A percentile compares a stretch with the other conserved stretches of the same genome.
phyloP scores from a whole-genome alignment of 92 coral and sea anemone species.

The Heteractis magnifica region DNA sequence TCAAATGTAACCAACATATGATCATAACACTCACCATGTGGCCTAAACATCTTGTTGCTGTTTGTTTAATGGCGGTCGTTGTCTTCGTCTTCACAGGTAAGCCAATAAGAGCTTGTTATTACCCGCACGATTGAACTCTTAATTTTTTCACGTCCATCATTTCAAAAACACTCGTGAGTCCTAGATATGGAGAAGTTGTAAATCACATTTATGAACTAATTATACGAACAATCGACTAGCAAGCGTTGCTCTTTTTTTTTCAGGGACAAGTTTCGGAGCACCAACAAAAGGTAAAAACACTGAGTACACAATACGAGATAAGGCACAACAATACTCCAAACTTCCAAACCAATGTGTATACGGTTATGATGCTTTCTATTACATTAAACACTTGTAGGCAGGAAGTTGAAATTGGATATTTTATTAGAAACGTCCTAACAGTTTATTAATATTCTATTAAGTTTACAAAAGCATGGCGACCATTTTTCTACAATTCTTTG shows the following conservation, averaged over 20 bases:
- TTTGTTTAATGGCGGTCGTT: neutral
- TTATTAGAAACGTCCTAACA: no score
- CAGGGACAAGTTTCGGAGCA: conserved; percentile 5
- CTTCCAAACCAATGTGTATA: no score
- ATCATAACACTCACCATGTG: neutral
- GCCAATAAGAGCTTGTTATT: neutral
- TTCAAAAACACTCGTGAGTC: no score
- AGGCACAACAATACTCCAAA: neutral
- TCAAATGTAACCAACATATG: neutral
- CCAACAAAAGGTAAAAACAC: conserved; percentile 16
- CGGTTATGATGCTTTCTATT: no score
- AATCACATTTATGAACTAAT: neutral
- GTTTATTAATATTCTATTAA: no score
- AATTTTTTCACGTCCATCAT: no score
- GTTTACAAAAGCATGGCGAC: no score
- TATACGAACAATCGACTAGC: neutral
- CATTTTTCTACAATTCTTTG: no score
- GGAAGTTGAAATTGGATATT: no score
- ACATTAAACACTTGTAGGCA: no score
- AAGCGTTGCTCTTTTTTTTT: neutral
- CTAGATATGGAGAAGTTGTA: no score
- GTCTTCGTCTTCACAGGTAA: conserved; percentile 1
- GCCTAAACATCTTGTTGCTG: conserved; percentile 7
- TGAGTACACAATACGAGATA: neutral
- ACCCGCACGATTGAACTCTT: no score